Evolutionary conservation across 2,888 invertebrate species (phyloP).

Genomic region (Habroteleia sp.): DNA sequence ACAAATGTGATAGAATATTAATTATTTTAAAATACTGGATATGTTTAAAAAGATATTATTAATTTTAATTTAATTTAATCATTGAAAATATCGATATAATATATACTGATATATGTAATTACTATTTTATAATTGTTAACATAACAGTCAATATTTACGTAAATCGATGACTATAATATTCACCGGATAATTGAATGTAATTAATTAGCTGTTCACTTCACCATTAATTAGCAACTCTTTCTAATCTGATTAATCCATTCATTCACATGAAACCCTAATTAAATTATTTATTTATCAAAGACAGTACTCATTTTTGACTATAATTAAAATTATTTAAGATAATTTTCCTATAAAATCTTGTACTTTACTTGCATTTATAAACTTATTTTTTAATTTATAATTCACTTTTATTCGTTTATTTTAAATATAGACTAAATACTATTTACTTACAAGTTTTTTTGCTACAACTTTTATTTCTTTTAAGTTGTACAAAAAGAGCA

Average conservation of each 20-base stretch:
- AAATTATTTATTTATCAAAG: constrained; percentile 31
- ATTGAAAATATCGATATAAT: not conserved
- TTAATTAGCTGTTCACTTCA: constrained; percentile 49
- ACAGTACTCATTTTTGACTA: constrained; percentile 6
- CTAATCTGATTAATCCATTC: constrained; percentile 27
- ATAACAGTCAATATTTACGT: constrained; percentile 31
- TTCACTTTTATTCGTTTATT: too few relatives aligned
- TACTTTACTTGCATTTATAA: too few relatives aligned
- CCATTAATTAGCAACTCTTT: constrained; percentile 46
- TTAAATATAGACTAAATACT: too few relatives aligned
- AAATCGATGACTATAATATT: constrained; percentile 12
- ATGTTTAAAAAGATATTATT: too few relatives aligned
- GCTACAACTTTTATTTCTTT: too few relatives aligned
- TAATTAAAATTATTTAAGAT: too few relatives aligned
- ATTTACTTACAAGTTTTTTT: too few relatives aligned
- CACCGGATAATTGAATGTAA: constrained; percentile 34
- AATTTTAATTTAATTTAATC: too few relatives aligned
- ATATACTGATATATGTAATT: constrained; percentile 9
- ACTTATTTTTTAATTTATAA: too few relatives aligned
- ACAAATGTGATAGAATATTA: too few relatives aligned
- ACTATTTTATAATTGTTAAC: constrained; percentile 23
- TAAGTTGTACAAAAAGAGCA: constrained; percentile 12
- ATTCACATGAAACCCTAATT: constrained; percentile 4
- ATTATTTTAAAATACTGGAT: too few relatives aligned
- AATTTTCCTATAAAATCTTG: too few relatives aligned